Evolutionary conservation across 2,888 invertebrate species (phyloP).

Genomic region (Stenodema calcarata): DNA sequence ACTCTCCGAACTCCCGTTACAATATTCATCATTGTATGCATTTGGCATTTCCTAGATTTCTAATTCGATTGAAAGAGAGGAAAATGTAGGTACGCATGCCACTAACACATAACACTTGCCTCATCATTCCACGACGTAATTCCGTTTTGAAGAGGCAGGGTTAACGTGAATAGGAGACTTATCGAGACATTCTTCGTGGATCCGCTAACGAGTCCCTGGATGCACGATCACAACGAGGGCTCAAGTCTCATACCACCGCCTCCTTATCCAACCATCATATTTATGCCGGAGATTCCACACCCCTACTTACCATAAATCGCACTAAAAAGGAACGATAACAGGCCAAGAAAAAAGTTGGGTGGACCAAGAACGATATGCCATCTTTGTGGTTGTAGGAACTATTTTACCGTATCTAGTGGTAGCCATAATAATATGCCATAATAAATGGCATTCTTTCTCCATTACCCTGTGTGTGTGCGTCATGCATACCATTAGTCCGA

Average conservation of each 20-base stretch:
- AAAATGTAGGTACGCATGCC: too few species aligned
- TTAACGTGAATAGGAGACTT: neutral
- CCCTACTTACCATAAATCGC: slow-evolving; percentile 16
- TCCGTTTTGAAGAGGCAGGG: neutral
- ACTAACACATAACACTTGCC: too few species aligned
- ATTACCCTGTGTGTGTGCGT: too few species aligned
- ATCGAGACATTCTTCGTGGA: neutral
- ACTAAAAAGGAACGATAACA: neutral
- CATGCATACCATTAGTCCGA: too few species aligned
- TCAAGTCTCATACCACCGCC: neutral
- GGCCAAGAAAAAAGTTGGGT: neutral
- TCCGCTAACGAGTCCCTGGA: neutral
- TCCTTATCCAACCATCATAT: neutral
- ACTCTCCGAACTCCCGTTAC: too few species aligned
- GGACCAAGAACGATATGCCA: neutral
- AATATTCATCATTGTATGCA: too few species aligned
- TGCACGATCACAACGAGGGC: neutral
- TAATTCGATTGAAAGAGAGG: too few species aligned
- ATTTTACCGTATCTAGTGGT: too few species aligned
- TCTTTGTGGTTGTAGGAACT: neutral
- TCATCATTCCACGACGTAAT: neutral
- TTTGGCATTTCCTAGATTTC: too few species aligned
- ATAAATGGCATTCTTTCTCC: too few species aligned
- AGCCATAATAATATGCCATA: too few species aligned
- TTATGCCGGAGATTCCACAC: neutral